phyloP scores from a whole-genome alignment of 1,140 invertebrate genomes.

The Protaetia brevitarsis region DNA sequence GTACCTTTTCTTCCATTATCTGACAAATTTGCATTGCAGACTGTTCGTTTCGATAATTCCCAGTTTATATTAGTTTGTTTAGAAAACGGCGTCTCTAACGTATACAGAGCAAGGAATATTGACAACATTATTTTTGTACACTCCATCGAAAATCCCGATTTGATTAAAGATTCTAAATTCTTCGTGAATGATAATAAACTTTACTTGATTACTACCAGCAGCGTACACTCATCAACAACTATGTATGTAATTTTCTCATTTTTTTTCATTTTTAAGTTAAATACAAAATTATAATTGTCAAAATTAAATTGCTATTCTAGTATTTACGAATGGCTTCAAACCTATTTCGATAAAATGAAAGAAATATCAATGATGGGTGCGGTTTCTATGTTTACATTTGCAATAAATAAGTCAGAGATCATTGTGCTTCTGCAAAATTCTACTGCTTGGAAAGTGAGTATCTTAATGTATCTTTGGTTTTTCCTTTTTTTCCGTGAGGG shows the following conservation, averaged over 20 bases:
- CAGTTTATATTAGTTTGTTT: not conserved
- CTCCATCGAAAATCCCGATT: not conserved
- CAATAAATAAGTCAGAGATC: not conserved
- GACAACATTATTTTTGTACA: not conserved
- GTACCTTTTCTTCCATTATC: too few relatives aligned
- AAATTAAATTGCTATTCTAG: constrained; percentile 32
- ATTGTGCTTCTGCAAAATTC: not conserved
- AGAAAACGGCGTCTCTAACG: not conserved
- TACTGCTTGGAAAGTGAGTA: too few relatives aligned
- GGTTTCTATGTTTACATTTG: not conserved
- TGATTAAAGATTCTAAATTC: constrained; percentile 25
- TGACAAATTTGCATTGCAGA: not conserved
- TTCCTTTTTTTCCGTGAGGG: too few relatives aligned
- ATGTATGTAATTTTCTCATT: too few relatives aligned
- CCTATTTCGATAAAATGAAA: constrained; percentile 36
- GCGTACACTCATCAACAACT: constrained; percentile 5
- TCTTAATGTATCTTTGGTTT: too few relatives aligned
- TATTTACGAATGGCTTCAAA: constrained; percentile 35
- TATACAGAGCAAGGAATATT: not conserved
- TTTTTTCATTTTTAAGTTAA: too few relatives aligned
- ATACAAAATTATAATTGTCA: too few relatives aligned
- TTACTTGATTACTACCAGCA: constrained; percentile 30
- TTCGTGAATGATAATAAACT: constrained; percentile 30
- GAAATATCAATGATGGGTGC: not conserved
- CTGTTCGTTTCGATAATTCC: not conserved